These are phyloP conservation scores for Erynnis tages DNA, from an alignment of 2,888 invertebrate species.

Conservation along the genomic window DNA sequence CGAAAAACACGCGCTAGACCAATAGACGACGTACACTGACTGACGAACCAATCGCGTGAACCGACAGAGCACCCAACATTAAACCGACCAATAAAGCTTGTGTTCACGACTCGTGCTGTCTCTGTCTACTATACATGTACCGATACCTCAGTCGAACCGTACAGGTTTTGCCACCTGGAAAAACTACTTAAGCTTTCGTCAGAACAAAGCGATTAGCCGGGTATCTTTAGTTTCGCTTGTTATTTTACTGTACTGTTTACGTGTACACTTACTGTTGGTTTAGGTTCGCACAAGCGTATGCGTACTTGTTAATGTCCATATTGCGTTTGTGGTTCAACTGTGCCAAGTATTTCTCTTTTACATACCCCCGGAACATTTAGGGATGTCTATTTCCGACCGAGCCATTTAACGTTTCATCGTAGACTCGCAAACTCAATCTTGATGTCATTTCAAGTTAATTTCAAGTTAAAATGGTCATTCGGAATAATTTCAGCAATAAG, in stretches of 20 bases:
- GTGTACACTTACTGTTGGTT: conserved; percentile 6
- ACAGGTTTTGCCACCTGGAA: too few relatives aligned
- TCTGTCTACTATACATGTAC: too few relatives aligned
- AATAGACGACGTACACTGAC: too few relatives aligned
- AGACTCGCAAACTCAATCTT: background rate
- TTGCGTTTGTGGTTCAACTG: conserved; percentile 9
- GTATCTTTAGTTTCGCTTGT: conserved; percentile 21
- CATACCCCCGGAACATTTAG: conserved; percentile 1
- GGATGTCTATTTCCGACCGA: conserved; percentile 4
- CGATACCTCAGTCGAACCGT: too few relatives aligned
- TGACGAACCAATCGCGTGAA: too few relatives aligned
- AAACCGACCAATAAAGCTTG: too few relatives aligned
- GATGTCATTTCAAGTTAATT: conserved; percentile 5
- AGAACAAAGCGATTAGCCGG: conserved; percentile 20
- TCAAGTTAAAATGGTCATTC: background rate
- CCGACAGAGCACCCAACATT: too few relatives aligned
- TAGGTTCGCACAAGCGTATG: conserved; percentile 4
- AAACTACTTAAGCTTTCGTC: conserved; percentile 20
- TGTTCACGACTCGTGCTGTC: too few relatives aligned
- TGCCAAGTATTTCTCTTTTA: conserved; percentile 11
- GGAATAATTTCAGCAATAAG: conserved; percentile 2
- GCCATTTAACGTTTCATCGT: background rate
- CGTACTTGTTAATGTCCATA: conserved; percentile 17
- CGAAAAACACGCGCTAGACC: too few relatives aligned
- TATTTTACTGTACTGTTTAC: conserved; percentile 24